Base-by-base conservation (phyloP, 2,888 invertebrate genomes). In the Cerceris ruficornis region DNA sequence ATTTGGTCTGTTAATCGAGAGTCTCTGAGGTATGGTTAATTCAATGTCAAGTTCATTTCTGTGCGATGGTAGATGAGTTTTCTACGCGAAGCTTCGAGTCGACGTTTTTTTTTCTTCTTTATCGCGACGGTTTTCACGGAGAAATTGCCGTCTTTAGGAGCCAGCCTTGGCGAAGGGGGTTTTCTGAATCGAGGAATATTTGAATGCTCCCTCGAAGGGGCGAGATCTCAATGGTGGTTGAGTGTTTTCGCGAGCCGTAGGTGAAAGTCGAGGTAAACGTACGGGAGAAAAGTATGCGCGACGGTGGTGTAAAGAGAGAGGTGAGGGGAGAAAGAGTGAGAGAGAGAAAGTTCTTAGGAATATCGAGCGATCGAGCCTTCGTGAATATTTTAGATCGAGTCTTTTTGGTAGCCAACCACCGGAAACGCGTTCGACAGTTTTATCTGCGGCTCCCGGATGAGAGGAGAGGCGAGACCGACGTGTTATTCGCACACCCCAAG, bases 381-480 rank as follows among this genome's bases (percentile, higher is more conserved):
- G 60, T 78, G 79, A 80, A 80, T 80, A 70, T 80, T 77, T 77
- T 70, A 74, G 74, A 78, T 74, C 62, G 79, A 49, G 62, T 55
- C 57, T 78, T 77, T 76, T 61, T 68, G 64, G 66, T 69, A 60
- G 65, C 58, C 69, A 58, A 57, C 72, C 61, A n/a, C 6, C 17
- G 46, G 61, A 69, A 62, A 77, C 78, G 67, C 66, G 78, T 49
- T 55, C 74, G 67, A 39, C 39, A 66, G 69, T 74, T 28, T 80
- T 80, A 77, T 74, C 77, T 69, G 59, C 64, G 55, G 62, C 17
- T 62, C 8, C 43, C 4, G 59, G 14, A 49, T 17, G 50, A 46
- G 6, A 61, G 15, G 42, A 43, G 69, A 64, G 49, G 58, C 13
- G 58, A 14, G 11, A n/a, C 42, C 41, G 42, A 41, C 15, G 41